Base-by-base conservation (phyloP, 1,140 invertebrate species). In the Calephelis nemesis region DNA sequence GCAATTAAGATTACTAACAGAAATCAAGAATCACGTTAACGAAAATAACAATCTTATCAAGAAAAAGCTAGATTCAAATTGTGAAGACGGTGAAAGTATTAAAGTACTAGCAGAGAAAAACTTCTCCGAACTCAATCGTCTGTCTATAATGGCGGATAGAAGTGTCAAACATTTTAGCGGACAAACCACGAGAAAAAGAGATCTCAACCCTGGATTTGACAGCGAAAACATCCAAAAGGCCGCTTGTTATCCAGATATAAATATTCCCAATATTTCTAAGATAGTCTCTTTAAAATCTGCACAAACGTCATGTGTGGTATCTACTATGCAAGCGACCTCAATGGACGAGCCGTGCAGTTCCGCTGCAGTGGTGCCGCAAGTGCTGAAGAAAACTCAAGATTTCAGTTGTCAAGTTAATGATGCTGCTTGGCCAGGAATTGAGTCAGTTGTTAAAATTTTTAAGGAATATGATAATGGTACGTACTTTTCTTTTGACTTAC, bases 41-140 rank as follows among this genome's bases (percentile, higher is more conserved):
- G 86, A 91, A 72, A 92, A 91, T 52, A 91, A 92, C 65, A 90
- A 91, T 42, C 73, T 91, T 0, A 92, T 92, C 7, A 92, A 92
- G 68, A 84, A 82, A 70, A 80, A 82, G 63, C 62, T 92, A 6
- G 89, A 92, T 62, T 72, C 70, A 0, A 73, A 66, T 11, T 72
- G 73, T 7, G 71, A 72, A 1, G 78, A 81, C 11, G 83, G 81
- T 0, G 83, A 87, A 13, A 90, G 85, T 64, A 92, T 92, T 63
- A 82, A 81, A 67, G 71, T 79, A 3, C 69, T 92, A 13, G 89
- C 92, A 4, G 89, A 92, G 63, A 92, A 89, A 67, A 92, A 91
- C 65, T 91, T 92, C 65, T 85, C 86, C 5, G 90, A 92, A 71
- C 74, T 92, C 6, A 83, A 83, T 67, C 82, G 88, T 39, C 75